Evolutionary conservation across 2,797 vertebrate genomes (phyloP).

Genomic region (Sparidentex hasta): DNA sequence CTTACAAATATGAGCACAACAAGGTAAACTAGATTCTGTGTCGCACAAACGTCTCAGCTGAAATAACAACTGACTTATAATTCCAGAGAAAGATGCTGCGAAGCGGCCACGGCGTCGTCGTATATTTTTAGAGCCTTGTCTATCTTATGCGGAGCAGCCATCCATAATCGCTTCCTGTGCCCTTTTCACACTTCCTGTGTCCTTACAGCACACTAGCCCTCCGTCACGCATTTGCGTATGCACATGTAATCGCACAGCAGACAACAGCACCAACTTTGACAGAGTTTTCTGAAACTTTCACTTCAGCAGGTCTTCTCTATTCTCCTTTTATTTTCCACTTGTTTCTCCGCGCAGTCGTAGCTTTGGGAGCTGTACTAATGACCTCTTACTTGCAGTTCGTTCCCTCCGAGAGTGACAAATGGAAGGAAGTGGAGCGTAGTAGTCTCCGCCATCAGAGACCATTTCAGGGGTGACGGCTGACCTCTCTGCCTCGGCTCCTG

Average conservation of each 20-base stretch:
- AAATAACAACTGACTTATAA: slow-evolving; percentile 5
- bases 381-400: slow-evolving; percentile 34
- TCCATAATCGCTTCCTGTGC: slow-evolving; percentile 79
- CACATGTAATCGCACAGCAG: slow-evolving; percentile 2
- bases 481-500: slow-evolving; percentile 2
- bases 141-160: slow-evolving; percentile 79
- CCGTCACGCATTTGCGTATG: slow-evolving; percentile 35
- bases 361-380: slow-evolving; percentile 38
- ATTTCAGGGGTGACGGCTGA: slow-evolving; percentile 47
- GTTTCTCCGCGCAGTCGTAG: background rate
- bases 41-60: background rate
- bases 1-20: slow-evolving; percentile 95
- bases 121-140: slow-evolving; percentile 66
- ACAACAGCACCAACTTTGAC: slow-evolving; percentile 26
- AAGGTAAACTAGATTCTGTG: slow-evolving; percentile 85
- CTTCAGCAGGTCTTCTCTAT: background rate
- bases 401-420: slow-evolving; percentile 37
- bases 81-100: slow-evolving; percentile 4
- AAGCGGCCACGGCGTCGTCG: slow-evolving; percentile 16
- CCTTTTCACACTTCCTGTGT: slow-evolving; percentile 76
- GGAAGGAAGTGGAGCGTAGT: slow-evolving; percentile 36
- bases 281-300: background rate
- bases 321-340: background rate
- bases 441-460: slow-evolving; percentile 22
- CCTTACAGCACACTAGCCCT: slow-evolving; percentile 44